Conservation (phyloP, 2,113 vertebrate genomes). For the Cepphus grylle region DNA sequence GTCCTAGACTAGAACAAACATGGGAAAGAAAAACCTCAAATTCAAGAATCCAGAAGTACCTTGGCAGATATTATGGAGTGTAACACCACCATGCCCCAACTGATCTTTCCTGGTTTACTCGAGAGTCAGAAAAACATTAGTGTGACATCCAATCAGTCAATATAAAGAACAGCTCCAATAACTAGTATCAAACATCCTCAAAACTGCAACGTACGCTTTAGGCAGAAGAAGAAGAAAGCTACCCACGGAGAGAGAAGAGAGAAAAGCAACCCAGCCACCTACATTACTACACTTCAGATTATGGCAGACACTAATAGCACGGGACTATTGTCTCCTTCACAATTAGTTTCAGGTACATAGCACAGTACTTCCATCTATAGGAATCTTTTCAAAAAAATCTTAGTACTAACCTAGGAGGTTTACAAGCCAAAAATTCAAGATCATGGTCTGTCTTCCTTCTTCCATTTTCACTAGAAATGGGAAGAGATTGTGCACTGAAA, state of each 20-base stretch:
- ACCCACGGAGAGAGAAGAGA: conserved; percentile 19
- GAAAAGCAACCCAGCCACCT: conserved; percentile 42
- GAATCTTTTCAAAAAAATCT: conserved; percentile 46
- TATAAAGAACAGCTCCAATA: conserved; percentile 49
- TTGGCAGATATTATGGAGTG: conserved; percentile 34
- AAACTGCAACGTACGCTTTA: conserved; percentile 63
- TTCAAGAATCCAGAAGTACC: conserved; percentile 26
- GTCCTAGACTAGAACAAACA: conserved; percentile 47
- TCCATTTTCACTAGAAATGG: conserved; percentile 55
- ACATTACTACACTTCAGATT: conserved; percentile 45
- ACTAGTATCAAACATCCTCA: conserved; percentile 48
- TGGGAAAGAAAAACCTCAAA: conserved; percentile 40
- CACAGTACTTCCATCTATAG: conserved; percentile 27
- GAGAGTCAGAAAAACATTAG: conserved; percentile 42
- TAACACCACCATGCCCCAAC: conserved; percentile 8
- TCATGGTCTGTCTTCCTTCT: conserved; percentile 52
- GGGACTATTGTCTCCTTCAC: conserved; percentile 26
- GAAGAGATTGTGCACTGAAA: conserved; percentile 65
- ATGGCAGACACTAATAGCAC: conserved; percentile 42
- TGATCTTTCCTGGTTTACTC: conserved; percentile 12
- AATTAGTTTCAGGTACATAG: conserved; percentile 42
- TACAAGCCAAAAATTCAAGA: conserved; percentile 48
- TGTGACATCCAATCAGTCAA: conserved; percentile 58
- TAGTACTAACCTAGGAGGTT: conserved; percentile 58
- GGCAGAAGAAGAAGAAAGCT: conserved; percentile 69